Conservation (phyloP, 2,888 invertebrate genomes). For the Craniophora ligustri region DNA sequence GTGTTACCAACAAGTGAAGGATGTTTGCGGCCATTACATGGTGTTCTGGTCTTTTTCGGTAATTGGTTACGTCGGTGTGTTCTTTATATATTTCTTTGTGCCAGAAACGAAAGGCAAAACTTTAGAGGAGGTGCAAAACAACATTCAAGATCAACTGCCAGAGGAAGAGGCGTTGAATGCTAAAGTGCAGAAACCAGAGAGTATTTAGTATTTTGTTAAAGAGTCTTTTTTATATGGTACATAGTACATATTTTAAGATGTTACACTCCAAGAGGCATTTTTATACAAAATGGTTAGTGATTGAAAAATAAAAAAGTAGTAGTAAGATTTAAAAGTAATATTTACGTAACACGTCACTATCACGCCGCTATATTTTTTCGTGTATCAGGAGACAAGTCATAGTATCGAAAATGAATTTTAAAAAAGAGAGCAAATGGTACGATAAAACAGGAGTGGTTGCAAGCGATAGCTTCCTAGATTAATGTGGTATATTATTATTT, state of each 20-base stretch:
- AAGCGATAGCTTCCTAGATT: no score
- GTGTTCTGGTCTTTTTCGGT: conserved; percentile 89
- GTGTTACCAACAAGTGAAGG: conserved; percentile 88
- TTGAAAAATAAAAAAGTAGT: no score
- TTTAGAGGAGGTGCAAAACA: conserved; percentile 89
- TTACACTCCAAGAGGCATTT: conserved; percentile 7
- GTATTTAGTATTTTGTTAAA: neutral
- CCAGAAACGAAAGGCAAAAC: conserved; percentile 91
- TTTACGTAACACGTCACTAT: no score
- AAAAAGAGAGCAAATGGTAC: no score
- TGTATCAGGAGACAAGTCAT: no score
- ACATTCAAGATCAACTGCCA: conserved; percentile 74
- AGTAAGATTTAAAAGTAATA: no score
- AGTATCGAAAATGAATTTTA: no score
- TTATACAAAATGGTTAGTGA: neutral
- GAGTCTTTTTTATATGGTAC: neutral
- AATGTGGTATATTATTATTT: no score
- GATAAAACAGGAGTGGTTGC: no score
- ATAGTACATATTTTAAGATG: neutral
- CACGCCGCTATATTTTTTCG: no score
- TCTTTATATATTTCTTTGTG: conserved; percentile 88
- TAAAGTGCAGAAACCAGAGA: conserved; percentile 26
- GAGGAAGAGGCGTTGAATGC: conserved; percentile 63
- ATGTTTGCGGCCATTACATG: conserved; percentile 87
- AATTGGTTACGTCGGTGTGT: conserved; percentile 86